Percentiles rank a stretch among this genome's conserved stretches.
These are phyloP conservation scores for Chloroclysta siterata DNA, from an alignment of 2,888 invertebrate genomes.

Conservation along the genomic window DNA sequence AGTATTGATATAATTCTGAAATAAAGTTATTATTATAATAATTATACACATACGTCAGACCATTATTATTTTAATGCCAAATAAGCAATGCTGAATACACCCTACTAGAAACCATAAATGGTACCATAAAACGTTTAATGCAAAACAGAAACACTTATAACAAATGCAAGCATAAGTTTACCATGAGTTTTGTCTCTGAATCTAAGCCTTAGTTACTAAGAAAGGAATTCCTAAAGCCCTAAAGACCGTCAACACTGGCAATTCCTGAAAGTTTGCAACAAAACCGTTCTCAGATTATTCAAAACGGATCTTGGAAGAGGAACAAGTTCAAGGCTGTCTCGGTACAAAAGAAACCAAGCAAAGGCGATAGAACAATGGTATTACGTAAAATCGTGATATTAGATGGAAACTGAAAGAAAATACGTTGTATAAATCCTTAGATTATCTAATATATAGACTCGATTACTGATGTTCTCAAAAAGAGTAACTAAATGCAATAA, in stretches of 20 bases:
- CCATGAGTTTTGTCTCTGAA: too few relatives aligned
- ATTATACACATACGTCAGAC: too few relatives aligned
- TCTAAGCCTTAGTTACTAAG: too few relatives aligned
- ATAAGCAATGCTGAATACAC: too few relatives aligned
- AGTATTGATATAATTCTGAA: too few relatives aligned
- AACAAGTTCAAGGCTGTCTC: slow-evolving; percentile 24
- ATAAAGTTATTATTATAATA: too few relatives aligned
- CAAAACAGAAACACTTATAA: too few relatives aligned
- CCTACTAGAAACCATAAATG: too few relatives aligned
- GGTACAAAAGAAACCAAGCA: slow-evolving; percentile 2
- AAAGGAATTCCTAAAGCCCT: background rate
- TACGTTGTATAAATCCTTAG: background rate
- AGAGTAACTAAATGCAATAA: background rate
- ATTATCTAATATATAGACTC: background rate
- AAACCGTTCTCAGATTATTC: slow-evolving; percentile 9
- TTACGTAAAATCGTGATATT: slow-evolving; percentile 1
- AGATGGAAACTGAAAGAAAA: background rate
- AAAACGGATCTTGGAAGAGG: slow-evolving; percentile 8
- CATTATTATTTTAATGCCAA: too few relatives aligned
- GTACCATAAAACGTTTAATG: too few relatives aligned
- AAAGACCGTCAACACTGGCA: background rate
- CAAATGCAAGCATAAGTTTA: too few relatives aligned
- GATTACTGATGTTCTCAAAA: background rate
- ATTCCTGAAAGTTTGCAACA: slow-evolving; percentile 14
- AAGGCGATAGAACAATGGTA: slow-evolving; percentile 4